These are phyloP conservation scores for Diglossa cyanea DNA, from an alignment of 2,797 vertebrate genomes.

Conservation along the genomic window DNA sequence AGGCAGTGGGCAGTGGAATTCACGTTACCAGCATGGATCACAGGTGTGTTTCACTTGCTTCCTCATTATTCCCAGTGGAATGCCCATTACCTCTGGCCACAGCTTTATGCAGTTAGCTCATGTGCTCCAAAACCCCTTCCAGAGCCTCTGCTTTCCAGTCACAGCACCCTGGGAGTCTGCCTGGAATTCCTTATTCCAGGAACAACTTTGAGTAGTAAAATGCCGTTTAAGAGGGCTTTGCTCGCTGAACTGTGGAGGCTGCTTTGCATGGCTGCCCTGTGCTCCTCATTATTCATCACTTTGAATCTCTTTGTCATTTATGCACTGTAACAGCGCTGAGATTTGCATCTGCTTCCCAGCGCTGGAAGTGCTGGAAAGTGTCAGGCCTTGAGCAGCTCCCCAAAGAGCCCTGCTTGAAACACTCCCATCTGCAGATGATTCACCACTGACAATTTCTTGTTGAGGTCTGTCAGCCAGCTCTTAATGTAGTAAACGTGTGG, in stretches of 20 bases:
- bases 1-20: neutral
- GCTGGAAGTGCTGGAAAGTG: neutral
- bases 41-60: neutral
- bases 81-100: neutral
- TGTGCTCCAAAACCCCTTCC: neutral
- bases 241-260: neutral
- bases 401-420: neutral
- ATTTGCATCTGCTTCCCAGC: conserved; percentile 19
- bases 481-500: neutral
- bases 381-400: conserved; percentile 9
- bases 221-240: neutral
- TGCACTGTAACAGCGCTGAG: neutral
- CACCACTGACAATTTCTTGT: conserved; percentile 2
- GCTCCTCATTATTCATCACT: conserved; percentile 29
- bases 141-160: neutral
- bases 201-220: neutral
- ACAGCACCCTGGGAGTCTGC: neutral
- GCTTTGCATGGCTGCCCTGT: conserved; percentile 11
- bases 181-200: neutral
- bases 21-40: neutral
- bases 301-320: conserved; percentile 31
- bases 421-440: conserved; percentile 22
- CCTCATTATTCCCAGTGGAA: neutral
- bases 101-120: neutral
- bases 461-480: conserved; percentile 17